A percentile compares a stretch with the other conserved stretches of the same genome.
These are phyloP conservation scores for Perca fluviatilis DNA, from an alignment of 2,113 vertebrate species.

Conservation along the genomic window DNA sequence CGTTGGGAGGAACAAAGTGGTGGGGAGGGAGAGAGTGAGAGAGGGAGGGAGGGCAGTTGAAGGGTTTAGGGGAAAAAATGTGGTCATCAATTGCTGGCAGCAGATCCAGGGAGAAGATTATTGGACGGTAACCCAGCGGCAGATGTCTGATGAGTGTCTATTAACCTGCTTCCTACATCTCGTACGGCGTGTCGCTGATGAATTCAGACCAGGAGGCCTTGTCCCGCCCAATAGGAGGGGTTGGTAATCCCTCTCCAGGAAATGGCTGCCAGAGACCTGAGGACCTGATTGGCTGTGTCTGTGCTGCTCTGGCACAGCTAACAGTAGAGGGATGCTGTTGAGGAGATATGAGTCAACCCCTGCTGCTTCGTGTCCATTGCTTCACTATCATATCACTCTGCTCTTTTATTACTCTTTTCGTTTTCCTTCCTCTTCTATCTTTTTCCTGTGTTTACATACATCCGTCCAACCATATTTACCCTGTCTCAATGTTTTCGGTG, in stretches of 20 bases:
- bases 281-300: slow-evolving; percentile 76
- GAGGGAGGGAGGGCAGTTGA: slow-evolving; percentile 69
- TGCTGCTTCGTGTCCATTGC: slow-evolving; percentile 59
- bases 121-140: slow-evolving; percentile 86
- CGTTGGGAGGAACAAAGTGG: slow-evolving; percentile 54
- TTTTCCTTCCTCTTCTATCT: slow-evolving; percentile 13
- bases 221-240: slow-evolving; percentile 85
- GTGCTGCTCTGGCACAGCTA: slow-evolving; percentile 77
- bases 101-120: slow-evolving; percentile 86
- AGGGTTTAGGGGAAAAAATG: slow-evolving; percentile 75
- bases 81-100: slow-evolving; percentile 88
- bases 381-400: slow-evolving; percentile 39
- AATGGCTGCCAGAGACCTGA: slow-evolving; percentile 79
- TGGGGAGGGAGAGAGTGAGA: slow-evolving; percentile 33
- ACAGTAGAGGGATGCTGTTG: slow-evolving; percentile 53
- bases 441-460: slow-evolving; percentile 19
- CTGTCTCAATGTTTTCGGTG: not conserved
- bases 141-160: slow-evolving; percentile 90
- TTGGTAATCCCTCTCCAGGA: slow-evolving; percentile 83
- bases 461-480: not conserved
- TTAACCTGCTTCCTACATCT: slow-evolving; percentile 88
- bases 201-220: slow-evolving; percentile 86
- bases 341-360: slow-evolving; percentile 69
- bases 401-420: slow-evolving; percentile 27
- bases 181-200: slow-evolving; percentile 82